A percentile compares a stretch with the other conserved stretches of the same genome.
These are phyloP conservation scores for Bimastos eiseni DNA, from an alignment of 2,888 invertebrate species.

Conservation along the genomic window DNA sequence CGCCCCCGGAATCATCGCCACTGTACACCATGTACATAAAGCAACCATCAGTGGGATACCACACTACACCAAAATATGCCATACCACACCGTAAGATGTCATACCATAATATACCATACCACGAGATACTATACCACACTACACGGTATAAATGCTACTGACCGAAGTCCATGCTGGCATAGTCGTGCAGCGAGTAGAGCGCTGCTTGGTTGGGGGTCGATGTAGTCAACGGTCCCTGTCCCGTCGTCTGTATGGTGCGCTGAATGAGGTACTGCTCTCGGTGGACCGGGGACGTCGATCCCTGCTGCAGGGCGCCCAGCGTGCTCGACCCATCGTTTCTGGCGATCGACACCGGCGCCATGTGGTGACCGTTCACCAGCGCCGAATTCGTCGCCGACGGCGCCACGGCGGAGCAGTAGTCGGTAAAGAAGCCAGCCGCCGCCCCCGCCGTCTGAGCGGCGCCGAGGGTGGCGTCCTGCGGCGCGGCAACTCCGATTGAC, in stretches of 20 bases:
- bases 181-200: slow-evolving; percentile 30
- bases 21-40: too few species aligned
- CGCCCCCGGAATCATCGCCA: too few species aligned
- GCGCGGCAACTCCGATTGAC: slow-evolving; percentile 30
- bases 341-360: neutral
- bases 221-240: neutral
- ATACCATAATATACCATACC: too few species aligned
- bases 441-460: neutral
- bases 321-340: neutral
- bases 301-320: neutral
- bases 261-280: slow-evolving; percentile 33
- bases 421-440: neutral
- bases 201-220: slow-evolving; percentile 22
- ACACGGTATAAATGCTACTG: neutral
- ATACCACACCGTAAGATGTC: too few species aligned
- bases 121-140: too few species aligned
- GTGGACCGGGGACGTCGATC: slow-evolving; percentile 25
- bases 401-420: neutral
- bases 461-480: slow-evolving; percentile 23
- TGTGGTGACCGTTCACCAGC: neutral
- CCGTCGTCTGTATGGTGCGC: slow-evolving; percentile 29
- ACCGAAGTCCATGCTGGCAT: slow-evolving; percentile 22
- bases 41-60: too few species aligned
- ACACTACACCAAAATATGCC: too few species aligned
- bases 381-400: neutral